phyloP scores from a whole-genome alignment of 2,113 vertebrate genomes.

The Etheostoma cragini region DNA sequence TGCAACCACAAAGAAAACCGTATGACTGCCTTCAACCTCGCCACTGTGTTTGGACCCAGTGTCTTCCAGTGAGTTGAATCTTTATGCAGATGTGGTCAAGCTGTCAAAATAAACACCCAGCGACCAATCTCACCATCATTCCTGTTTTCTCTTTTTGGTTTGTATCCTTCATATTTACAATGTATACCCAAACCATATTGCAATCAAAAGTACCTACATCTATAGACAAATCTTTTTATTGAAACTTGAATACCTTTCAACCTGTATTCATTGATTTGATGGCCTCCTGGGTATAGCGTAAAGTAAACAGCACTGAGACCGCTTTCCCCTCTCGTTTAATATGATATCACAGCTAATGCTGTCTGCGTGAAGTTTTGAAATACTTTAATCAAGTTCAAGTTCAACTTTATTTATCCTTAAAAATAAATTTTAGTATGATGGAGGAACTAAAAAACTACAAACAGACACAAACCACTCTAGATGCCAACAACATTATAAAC shows the following conservation, averaged over 20 bases:
- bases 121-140: neutral
- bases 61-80: slow-evolving; percentile 91
- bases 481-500: too few species aligned
- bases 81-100: neutral
- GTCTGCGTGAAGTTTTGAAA: too few species aligned
- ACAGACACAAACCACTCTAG: too few species aligned
- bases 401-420: too few species aligned
- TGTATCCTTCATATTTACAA: neutral
- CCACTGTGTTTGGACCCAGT: slow-evolving; percentile 93
- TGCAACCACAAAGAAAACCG: slow-evolving; percentile 87
- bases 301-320: too few species aligned
- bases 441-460: too few species aligned
- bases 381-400: too few species aligned
- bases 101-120: neutral
- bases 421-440: too few species aligned
- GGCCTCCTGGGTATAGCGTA: neutral
- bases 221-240: neutral
- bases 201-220: neutral
- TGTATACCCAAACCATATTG: neutral
- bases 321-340: too few species aligned
- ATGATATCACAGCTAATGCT: too few species aligned
- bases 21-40: slow-evolving; percentile 91
- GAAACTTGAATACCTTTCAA: neutral
- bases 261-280: neutral
- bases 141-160: neutral